Base-by-base conservation (phyloP, 2,888 invertebrate species). In the Tinea pellionella region DNA sequence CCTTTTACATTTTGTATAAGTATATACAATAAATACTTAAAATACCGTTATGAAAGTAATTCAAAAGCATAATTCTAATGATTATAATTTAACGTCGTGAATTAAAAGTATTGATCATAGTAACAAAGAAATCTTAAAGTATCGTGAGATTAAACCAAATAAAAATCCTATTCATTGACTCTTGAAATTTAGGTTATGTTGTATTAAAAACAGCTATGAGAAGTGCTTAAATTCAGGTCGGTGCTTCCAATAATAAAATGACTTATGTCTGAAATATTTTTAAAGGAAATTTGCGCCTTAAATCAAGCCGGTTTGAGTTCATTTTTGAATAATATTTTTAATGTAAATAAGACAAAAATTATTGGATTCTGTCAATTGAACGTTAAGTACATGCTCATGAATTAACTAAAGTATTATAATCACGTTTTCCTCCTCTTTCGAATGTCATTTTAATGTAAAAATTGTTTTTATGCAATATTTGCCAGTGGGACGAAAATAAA, bases 121-220 rank as follows among this genome's bases (percentile, higher is more conserved):
- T 47, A 13, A 47, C 16, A 47, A 47, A 47, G 47, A 55, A n/a
- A 6, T 24, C 19, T 55, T 47, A 8, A 13, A 47, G 55, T 55
- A 55, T 55, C 55, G 55, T 55, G 57, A 57, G 57, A 57, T 32
- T 57, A 57, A 57, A n/a, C 55, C 24, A 19, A 29, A 57, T 32
- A 57, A 15, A 32, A 32, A 55, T 53, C 3, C 32, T 32, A 57
- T 57, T 57, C 57, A 57, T 57, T 57, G 57, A 57, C 15, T 53
- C 13, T 16, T n/a, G 13, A n/a, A 13, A 57, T 57, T 57, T 57
- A 24, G 57, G 57, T 57, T 55, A 55, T 55, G 55, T 55, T 32
- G 30, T 19, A 57, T 32, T 56, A 57, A 53, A 53, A 53, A 6
- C 53, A n/a, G 53, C 24, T 18, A 18, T 53, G 13, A 51, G 51